Evolutionary conservation across 2,113 vertebrate species (phyloP).

Genomic region (Bos indicus): DNA sequence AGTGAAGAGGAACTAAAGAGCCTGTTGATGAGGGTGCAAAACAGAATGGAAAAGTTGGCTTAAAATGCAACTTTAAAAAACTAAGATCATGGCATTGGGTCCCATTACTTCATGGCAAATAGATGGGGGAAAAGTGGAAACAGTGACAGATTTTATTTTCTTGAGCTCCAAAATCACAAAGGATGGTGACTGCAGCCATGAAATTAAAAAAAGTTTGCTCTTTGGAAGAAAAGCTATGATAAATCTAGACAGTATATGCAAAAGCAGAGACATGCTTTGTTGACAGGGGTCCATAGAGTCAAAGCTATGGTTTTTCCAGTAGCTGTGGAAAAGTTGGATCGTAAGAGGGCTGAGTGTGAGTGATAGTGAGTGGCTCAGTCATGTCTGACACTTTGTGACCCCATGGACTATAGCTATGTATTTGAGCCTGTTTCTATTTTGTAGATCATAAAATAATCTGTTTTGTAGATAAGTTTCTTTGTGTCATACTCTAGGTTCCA

Average conservation of each 20-base stretch:
- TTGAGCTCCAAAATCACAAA: not conserved
- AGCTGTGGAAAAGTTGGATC: not conserved
- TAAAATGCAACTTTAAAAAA: not conserved
- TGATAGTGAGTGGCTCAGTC: not conserved
- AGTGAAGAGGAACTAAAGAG: not conserved
- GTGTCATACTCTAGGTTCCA: not conserved
- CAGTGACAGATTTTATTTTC: not conserved
- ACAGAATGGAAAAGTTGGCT: not conserved
- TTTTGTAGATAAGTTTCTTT: not conserved
- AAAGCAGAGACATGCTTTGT: not conserved
- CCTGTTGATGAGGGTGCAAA: not conserved
- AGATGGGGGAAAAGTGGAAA: not conserved
- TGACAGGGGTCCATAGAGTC: not conserved
- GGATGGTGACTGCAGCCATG: not conserved
- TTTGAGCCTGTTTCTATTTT: not conserved
- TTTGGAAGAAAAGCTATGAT: not conserved
- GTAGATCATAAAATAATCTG: not conserved
- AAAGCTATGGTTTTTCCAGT: not conserved
- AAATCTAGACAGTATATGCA: not conserved
- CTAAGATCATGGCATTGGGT: not conserved
- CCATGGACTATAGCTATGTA: not conserved
- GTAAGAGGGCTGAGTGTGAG: not conserved
- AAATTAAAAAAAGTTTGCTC: not conserved
- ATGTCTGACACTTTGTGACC: not conserved
- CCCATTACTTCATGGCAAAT: not conserved